phyloP scores from a whole-genome alignment of 2,113 vertebrate genomes.

The Aspidoscelis tigris region DNA sequence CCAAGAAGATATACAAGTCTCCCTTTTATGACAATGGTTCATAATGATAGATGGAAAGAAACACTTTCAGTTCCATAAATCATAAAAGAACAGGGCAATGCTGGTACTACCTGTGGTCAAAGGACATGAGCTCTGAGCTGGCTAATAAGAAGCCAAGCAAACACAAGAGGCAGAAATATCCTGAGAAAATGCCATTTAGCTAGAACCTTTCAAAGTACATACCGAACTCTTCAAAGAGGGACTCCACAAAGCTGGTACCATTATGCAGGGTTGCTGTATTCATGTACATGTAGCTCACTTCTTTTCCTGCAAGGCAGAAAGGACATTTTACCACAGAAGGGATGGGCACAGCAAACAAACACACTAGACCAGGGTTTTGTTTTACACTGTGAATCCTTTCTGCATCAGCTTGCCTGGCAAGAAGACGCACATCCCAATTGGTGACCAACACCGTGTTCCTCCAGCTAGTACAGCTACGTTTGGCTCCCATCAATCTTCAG shows the following conservation, averaged over 20 bases:
- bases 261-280: constrained; percentile 91
- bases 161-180: not conserved
- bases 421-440: not conserved
- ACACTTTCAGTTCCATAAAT: not conserved
- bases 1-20: too few relatives aligned
- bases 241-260: constrained; percentile 97
- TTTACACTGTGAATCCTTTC: not conserved
- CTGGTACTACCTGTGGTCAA: not conserved
- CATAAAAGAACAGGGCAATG: not conserved
- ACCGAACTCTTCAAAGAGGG: constrained; percentile 97
- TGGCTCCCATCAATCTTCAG: too few relatives aligned
- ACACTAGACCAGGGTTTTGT: not conserved
- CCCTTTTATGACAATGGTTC: not conserved
- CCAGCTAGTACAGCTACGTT: too few relatives aligned
- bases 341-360: not conserved
- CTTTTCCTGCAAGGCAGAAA: constrained; percentile 78
- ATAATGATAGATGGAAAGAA: not conserved
- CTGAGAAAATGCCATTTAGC: not conserved
- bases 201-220: constrained; percentile 42
- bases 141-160: not conserved
- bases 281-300: constrained; percentile 89
- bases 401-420: not conserved
- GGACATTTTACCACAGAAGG: not conserved
- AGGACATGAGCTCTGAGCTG: not conserved
- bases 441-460: too few relatives aligned